Base-by-base conservation (phyloP, 2,113 vertebrate genomes). In the Anhinga anhinga region DNA sequence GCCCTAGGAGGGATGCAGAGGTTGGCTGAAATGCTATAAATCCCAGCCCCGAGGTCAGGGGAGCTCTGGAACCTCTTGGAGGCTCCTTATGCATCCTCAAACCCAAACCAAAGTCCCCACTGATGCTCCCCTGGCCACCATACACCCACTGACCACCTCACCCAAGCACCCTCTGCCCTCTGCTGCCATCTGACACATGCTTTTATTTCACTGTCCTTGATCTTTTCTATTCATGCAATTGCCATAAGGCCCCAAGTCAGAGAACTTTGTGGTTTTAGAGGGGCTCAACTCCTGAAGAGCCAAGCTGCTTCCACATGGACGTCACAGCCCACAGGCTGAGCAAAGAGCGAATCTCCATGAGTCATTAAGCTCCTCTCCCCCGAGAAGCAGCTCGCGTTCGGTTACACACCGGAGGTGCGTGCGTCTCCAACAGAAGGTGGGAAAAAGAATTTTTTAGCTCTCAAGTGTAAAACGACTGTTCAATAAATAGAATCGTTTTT, bases 61-160 rank as follows among this genome's bases (percentile, higher is more conserved):
- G 17, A 65, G 53, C 17, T 77, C 72, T 69, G n/a, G 36, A 80
- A 15, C 22, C 42, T 56, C 42, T 49, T 5, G 4, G 26, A 58
- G 18, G 5, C 30, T 70, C 5, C 6, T 69, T 70, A 22, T 2
- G 1, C 10, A 27, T 10, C 23, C 36, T 73, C 0, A 0, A 62
- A 58, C 30, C 38, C 59, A 83, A 63, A 34, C 8, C 19, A 19
- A 72, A 65, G 62, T 7, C 66, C 38, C 19, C 38, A 55, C 3
- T 17, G 65, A 40, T 21, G 63, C 8, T 87, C 5, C 30, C 18
- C 45, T 38, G 19, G 52, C 52, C 40, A 22, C 10, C 1, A 1
- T 0, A 0, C 34, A 17, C 16, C 7, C 10, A 18, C 13, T 0
- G 0, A 49, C 34, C 0, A 0, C 10, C 52, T 81, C 1, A 0